Evolutionary conservation across 2,113 vertebrate species (phyloP).

Genomic region (Sturnira hondurensis): DNA sequence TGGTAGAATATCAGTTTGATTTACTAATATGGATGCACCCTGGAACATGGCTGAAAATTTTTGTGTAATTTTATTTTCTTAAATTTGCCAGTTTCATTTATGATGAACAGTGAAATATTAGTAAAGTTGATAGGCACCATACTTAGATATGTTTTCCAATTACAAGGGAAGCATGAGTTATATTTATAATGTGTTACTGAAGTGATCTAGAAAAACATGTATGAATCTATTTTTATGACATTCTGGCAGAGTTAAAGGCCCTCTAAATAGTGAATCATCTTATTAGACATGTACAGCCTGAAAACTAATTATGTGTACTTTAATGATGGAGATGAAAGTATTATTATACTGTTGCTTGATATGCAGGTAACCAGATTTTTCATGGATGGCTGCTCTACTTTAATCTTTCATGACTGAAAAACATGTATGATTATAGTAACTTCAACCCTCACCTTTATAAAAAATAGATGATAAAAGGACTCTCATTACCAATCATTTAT

Average conservation of each 20-base stretch:
- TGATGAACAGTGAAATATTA: slow-evolving; percentile 32
- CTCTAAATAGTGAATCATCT: slow-evolving; percentile 56
- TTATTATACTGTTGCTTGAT: not conserved
- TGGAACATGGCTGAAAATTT: not conserved
- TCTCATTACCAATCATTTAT: not conserved
- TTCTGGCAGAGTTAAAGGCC: slow-evolving; percentile 43
- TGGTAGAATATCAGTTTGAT: not conserved
- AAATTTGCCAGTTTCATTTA: slow-evolving; percentile 41
- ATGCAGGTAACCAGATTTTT: slow-evolving; percentile 52
- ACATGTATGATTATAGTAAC: not conserved
- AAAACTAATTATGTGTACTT: slow-evolving; percentile 66
- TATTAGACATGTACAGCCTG: slow-evolving; percentile 54
- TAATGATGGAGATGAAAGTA: slow-evolving; percentile 56
- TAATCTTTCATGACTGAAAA: not conserved
- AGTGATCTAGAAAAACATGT: slow-evolving; percentile 51
- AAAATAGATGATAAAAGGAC: not conserved
- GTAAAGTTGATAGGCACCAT: slow-evolving; percentile 8
- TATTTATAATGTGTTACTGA: slow-evolving; percentile 70
- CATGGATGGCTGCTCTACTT: slow-evolving; percentile 16
- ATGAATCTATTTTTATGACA: slow-evolving; percentile 67
- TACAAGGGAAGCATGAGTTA: slow-evolving; percentile 58
- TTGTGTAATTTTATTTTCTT: not conserved
- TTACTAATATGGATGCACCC: not conserved
- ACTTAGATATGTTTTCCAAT: slow-evolving; percentile 50
- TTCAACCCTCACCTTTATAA: not conserved